Evolutionary conservation across 2,888 invertebrate species (phyloP).

Genomic region (Hirtodrosophila cameraria): DNA sequence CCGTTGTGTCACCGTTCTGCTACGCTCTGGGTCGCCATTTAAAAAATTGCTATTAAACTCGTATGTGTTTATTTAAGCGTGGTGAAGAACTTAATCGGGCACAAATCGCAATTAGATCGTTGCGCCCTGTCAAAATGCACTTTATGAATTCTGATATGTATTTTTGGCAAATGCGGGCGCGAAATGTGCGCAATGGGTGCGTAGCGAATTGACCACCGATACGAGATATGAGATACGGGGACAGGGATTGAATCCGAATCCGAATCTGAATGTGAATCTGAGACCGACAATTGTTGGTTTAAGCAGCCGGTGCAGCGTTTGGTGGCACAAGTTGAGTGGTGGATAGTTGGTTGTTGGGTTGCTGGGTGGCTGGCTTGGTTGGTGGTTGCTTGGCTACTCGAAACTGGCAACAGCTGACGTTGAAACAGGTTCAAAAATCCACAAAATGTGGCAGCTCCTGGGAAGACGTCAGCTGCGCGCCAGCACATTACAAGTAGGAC

Average conservation of each 20-base stretch:
- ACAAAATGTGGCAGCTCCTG: constrained; percentile 47
- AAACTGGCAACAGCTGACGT: constrained; percentile 64
- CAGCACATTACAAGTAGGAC: constrained; percentile 80
- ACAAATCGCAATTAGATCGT: constrained; percentile 72
- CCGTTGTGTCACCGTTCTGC: too few species aligned
- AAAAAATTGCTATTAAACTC: constrained; percentile 13
- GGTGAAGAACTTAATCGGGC: constrained; percentile 61
- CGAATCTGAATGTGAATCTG: constrained; percentile 41
- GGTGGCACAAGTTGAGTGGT: constrained; percentile 44
- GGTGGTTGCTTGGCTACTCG: constrained; percentile 54
- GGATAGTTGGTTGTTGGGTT: constrained; percentile 65
- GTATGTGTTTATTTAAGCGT: constrained; percentile 59
- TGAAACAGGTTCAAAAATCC: constrained; percentile 73
- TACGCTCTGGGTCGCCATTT: constrained; percentile 27
- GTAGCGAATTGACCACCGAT: constrained; percentile 52
- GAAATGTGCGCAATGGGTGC: constrained; percentile 81
- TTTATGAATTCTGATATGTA: constrained; percentile 55
- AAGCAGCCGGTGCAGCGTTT: constrained; percentile 71
- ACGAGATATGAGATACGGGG: neutral
- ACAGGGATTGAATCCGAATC: constrained; percentile 20
- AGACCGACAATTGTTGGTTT: constrained; percentile 82
- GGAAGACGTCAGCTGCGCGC: constrained; percentile 74
- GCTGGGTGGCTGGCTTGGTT: constrained; percentile 44
- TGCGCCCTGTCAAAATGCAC: constrained; percentile 65
- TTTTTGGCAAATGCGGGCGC: constrained; percentile 58